These are phyloP conservation scores for Protobothrops flavoviridis DNA, from an alignment of 2,113 vertebrate species.

Conservation along the genomic window DNA sequence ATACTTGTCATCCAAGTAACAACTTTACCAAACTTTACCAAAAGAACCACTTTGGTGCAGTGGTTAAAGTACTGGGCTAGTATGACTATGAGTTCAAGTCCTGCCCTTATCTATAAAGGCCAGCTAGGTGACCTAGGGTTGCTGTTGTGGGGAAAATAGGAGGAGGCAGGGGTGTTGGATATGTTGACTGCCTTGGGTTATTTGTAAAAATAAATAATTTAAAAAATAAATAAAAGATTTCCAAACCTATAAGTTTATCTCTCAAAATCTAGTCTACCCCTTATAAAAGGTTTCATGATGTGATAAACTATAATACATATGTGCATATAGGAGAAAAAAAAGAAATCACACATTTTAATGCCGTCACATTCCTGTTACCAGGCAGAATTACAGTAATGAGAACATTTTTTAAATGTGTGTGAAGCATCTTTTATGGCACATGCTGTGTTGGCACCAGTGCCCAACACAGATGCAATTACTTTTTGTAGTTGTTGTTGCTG, in stretches of 20 bases:
- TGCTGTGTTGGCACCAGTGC: conserved; percentile 62
- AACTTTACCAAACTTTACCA: background rate
- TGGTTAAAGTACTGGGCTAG: background rate
- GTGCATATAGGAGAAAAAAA: background rate
- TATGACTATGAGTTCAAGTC: background rate
- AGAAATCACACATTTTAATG: conserved; percentile 30
- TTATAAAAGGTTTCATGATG: conserved; percentile 6
- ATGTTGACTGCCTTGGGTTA: background rate
- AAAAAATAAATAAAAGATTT: background rate
- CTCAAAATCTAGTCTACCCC: background rate
- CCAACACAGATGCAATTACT: conserved; percentile 64
- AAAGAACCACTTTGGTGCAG: background rate
- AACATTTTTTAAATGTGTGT: conserved; percentile 62
- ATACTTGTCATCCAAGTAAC: background rate
- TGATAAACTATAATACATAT: conserved; percentile 49
- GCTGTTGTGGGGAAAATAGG: background rate
- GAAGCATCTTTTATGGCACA: conserved; percentile 60
- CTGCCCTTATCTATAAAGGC: background rate
- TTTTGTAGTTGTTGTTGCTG: conserved; percentile 59
- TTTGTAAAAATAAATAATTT: background rate
- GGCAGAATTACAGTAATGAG: conserved; percentile 60
- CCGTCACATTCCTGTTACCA: conserved; percentile 55
- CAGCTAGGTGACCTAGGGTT: background rate
- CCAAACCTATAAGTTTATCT: background rate
- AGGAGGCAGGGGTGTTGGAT: background rate